Evolutionary conservation across 2,113 vertebrate genomes (phyloP).

Genomic region (Lasiurus cinereus): DNA sequence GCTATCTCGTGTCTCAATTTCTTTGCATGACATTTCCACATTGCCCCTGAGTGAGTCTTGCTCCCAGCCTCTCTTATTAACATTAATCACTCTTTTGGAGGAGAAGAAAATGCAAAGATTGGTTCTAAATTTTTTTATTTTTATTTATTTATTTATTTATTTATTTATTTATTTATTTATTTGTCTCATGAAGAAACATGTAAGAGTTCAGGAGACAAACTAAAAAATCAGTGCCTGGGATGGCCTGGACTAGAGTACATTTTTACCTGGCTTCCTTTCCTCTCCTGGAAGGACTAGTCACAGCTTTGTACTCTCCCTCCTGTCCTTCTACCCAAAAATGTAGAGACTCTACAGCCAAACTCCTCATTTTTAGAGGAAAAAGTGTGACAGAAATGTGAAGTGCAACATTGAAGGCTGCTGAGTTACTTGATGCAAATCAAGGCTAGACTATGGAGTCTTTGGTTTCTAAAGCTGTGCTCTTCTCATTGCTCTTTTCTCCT

Average conservation of each 20-base stretch:
- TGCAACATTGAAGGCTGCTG: not conserved
- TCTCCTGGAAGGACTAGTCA: not conserved
- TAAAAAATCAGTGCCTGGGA: not conserved
- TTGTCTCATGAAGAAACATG: not conserved
- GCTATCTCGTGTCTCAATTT: not conserved
- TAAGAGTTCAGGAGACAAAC: not conserved
- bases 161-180: no score
- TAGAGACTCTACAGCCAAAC: not conserved
- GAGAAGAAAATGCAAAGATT: not conserved
- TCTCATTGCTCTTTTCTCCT: not conserved
- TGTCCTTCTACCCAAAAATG: not conserved
- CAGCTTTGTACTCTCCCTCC: not conserved
- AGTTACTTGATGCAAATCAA: not conserved
- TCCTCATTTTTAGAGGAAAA: not conserved
- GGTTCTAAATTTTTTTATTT: not conserved
- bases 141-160: no score
- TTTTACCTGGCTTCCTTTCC: not conserved
- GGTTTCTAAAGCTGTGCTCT: not conserved
- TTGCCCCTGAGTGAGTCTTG: not conserved
- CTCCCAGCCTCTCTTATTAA: not conserved
- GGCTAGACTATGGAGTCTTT: not conserved
- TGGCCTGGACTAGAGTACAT: not conserved
- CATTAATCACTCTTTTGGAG: not conserved
- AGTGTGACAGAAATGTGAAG: not conserved
- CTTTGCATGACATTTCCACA: not conserved